Base-by-base conservation (phyloP, 1,140 invertebrate genomes). In the Sarcophaga peregrina region DNA sequence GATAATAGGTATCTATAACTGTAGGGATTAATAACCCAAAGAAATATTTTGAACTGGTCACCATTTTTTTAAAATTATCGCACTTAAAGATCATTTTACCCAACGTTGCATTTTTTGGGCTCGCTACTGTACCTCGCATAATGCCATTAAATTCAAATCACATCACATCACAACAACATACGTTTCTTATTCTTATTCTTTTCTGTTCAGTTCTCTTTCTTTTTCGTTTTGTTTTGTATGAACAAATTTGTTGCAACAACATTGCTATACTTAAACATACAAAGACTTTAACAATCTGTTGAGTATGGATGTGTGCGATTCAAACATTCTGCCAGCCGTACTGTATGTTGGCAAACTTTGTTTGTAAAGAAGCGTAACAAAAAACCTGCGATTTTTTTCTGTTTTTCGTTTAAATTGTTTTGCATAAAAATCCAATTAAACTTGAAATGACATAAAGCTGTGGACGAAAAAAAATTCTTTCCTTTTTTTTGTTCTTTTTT, bases 391-490 rank as follows among this genome's bases (percentile, higher is more conserved):
- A n/a, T n/a, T n/a, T 72, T 72, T 20, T 25, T 17, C 37, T 72
- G n/a, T 72, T 62, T 15, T 15, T 20, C 9, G 10, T 9, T 25
- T 9, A 13, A 8, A 78, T 50, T 78, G 75, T 52, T 78, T 78
- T 78, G 75, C 75, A 78, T 78, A 78, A 78, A 78, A 78, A 78
- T 78, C 75, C 75, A 78, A 78, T 78, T 78, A 78, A 78, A 78
- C 75, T 78, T 78, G 17, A 78, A 78, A 50, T 78, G 48, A 50
- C 75, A 78, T 50, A 48, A 78, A 78, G 48, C 47, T 78, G 45
- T 8, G 25, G 25, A 37, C 25, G 25, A 37, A 37, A 58, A 47
- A 75, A 45, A 75, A 11, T 76, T 9, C 4, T 48, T 76, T 76
- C 4, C 25, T 37, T 4, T 37, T 4, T 48, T 76, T 76, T 76